Conservation (phyloP, 53 echinoderm and acorn worm species). For the Echinometra lucunter region DNA sequence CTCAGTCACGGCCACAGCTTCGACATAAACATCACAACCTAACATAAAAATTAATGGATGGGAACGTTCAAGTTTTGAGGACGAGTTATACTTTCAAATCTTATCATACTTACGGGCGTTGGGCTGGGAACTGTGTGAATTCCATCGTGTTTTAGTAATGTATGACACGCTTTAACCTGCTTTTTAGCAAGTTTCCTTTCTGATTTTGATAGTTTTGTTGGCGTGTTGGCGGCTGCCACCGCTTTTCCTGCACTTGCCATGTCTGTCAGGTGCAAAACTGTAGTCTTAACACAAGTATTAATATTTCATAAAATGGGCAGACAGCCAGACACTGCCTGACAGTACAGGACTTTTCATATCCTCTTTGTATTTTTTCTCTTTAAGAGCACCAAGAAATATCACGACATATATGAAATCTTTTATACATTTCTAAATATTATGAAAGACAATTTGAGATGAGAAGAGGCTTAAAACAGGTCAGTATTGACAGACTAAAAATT, state of each 20-base stretch:
- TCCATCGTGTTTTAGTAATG: constrained; percentile 82
- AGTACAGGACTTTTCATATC: too few species aligned
- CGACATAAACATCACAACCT: not conserved
- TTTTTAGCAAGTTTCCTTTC: constrained; percentile 86
- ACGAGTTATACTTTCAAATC: not conserved
- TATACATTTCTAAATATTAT: too few species aligned
- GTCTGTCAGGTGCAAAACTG: not conserved
- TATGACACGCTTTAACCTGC: constrained; percentile 80
- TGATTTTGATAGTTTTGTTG: constrained; percentile 71
- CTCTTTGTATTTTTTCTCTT: too few species aligned
- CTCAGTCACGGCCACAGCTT: not conserved
- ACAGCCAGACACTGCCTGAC: too few species aligned
- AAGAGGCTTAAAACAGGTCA: not conserved
- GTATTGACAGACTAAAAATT: not conserved
- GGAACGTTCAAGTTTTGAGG: not conserved
- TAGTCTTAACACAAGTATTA: not conserved
- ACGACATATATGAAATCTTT: too few species aligned
- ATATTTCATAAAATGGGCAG: too few species aligned
- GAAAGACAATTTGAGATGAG: too few species aligned
- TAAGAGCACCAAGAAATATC: too few species aligned
- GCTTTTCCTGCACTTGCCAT: not conserved
- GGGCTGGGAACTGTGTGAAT: constrained; percentile 75
- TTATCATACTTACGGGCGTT: constrained; percentile 72
- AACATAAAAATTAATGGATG: constrained; percentile 16
- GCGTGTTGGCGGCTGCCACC: not conserved